Evolutionary conservation across 2,113 vertebrate species (phyloP).

Genomic region (Dicaeum eximium): DNA sequence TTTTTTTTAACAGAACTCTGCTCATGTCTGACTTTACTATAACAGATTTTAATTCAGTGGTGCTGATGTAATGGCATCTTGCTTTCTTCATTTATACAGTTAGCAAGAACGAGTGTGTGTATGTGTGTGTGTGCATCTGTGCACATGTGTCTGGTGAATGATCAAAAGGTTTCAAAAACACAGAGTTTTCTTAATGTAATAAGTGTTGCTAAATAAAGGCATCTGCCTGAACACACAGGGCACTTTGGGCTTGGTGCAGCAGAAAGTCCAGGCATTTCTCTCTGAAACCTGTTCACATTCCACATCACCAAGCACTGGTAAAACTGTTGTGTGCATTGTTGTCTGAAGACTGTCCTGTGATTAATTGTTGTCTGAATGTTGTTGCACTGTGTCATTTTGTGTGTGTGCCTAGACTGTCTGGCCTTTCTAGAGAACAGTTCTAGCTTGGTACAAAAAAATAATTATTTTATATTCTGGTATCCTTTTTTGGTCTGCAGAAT

Average conservation of each 20-base stretch:
- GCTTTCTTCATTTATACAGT: not conserved
- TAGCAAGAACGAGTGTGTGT: not conserved
- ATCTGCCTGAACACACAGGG: not conserved
- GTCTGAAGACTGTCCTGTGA: not conserved
- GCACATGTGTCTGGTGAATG: not conserved
- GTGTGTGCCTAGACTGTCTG: not conserved
- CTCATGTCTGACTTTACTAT: not conserved
- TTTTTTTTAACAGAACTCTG: not conserved
- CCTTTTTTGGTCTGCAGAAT: not conserved
- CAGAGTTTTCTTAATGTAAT: not conserved
- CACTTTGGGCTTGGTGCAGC: not conserved
- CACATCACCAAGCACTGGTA: not conserved
- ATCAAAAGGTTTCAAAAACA: not conserved
- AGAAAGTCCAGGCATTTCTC: not conserved
- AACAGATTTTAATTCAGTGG: not conserved
- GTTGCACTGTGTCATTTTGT: not conserved
- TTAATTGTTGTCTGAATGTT: not conserved
- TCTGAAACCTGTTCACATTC: slow-evolving; percentile 22
- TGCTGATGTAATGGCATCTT: not conserved
- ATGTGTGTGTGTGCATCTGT: not conserved
- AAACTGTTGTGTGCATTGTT: not conserved
- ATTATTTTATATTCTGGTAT: not conserved
- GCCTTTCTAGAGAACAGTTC: not conserved
- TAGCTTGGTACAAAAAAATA: not conserved
- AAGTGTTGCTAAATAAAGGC: not conserved